These are phyloP conservation scores for Globodera ellingtonae DNA, from an alignment of 1,140 invertebrate genomes.

Conservation along the genomic window DNA sequence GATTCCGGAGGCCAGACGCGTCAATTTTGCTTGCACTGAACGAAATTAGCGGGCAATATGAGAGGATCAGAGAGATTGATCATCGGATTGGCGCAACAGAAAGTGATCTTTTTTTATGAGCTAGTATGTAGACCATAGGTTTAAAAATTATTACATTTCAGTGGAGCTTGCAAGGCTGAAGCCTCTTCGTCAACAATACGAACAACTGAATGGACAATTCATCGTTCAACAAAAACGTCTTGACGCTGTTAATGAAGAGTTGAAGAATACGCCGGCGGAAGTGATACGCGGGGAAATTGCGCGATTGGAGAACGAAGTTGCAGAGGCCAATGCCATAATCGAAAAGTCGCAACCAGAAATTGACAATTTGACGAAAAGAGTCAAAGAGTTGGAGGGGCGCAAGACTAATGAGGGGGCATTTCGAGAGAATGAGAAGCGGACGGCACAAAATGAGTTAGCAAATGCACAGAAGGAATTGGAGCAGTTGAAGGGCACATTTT, in stretches of 20 bases:
- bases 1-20: slow-evolving; percentile 63
- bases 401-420: slow-evolving; percentile 47
- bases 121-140: neutral
- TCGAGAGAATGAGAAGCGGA: slow-evolving; percentile 50
- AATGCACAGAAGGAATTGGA: slow-evolving; percentile 51
- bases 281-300: slow-evolving; percentile 28
- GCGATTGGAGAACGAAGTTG: slow-evolving; percentile 26
- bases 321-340: slow-evolving; percentile 16
- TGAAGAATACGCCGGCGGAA: slow-evolving; percentile 35
- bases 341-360: slow-evolving; percentile 25
- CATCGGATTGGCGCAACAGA: slow-evolving; percentile 40
- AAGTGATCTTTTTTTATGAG: slow-evolving; percentile 1
- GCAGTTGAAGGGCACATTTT: slow-evolving; percentile 42
- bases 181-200: slow-evolving; percentile 30
- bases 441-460: slow-evolving; percentile 49
- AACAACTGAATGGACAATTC: slow-evolving; percentile 31
- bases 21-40: slow-evolving; percentile 26
- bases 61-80: slow-evolving; percentile 25
- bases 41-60: slow-evolving; percentile 11
- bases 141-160: slow-evolving; percentile 19
- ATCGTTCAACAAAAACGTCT: slow-evolving; percentile 13
- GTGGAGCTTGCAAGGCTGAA: slow-evolving; percentile 24
- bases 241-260: slow-evolving; percentile 12
- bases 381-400: slow-evolving; percentile 29
- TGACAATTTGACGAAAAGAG: slow-evolving; percentile 15